Percentiles rank a stretch among this genome's conserved stretches.
Evolutionary conservation across 2,888 invertebrate species (phyloP).

Genomic region (Amphipyra tragopoginis): DNA sequence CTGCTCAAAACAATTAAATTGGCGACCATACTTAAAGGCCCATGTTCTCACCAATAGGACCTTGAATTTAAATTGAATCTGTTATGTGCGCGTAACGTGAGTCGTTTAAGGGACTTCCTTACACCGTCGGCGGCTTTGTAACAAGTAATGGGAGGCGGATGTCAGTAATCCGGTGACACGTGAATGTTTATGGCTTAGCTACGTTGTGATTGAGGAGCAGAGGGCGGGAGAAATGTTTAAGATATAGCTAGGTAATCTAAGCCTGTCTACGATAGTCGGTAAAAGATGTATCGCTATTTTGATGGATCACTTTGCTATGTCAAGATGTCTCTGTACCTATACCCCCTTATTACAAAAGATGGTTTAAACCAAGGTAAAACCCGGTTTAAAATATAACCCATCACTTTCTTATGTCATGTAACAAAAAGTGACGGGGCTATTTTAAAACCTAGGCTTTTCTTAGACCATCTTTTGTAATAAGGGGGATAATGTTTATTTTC

Average conservation of each 20-base stretch:
- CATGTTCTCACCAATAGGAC: constrained; percentile 2
- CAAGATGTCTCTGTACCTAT: no score
- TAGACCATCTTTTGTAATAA: no score
- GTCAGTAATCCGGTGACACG: constrained; percentile 68
- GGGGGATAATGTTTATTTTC: no score
- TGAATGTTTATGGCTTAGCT: constrained; percentile 65
- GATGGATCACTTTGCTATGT: no score
- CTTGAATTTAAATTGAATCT: constrained; percentile 58
- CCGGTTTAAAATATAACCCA: no score
- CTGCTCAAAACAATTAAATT: constrained; percentile 33
- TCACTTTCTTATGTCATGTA: no score
- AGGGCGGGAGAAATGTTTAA: constrained; percentile 25
- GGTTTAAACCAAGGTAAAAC: no score
- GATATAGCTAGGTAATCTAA: constrained; percentile 27
- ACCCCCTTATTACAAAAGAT: no score
- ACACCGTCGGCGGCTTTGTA: constrained; percentile 65
- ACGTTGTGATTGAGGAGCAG: constrained; percentile 44
- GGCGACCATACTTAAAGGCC: constrained; percentile 12
- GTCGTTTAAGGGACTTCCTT: constrained; percentile 56
- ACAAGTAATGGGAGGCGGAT: constrained; percentile 66
- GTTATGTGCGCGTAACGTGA: constrained; percentile 45
- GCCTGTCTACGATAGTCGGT: constrained; percentile 21
- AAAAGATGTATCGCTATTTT: no score
- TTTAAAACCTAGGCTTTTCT: no score
- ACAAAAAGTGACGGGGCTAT: no score